Evolutionary conservation across 2,888 invertebrate species (phyloP), one percentile per base, ranked within the genome.

Genomic region (Gisinianus flammeolus): DNA sequence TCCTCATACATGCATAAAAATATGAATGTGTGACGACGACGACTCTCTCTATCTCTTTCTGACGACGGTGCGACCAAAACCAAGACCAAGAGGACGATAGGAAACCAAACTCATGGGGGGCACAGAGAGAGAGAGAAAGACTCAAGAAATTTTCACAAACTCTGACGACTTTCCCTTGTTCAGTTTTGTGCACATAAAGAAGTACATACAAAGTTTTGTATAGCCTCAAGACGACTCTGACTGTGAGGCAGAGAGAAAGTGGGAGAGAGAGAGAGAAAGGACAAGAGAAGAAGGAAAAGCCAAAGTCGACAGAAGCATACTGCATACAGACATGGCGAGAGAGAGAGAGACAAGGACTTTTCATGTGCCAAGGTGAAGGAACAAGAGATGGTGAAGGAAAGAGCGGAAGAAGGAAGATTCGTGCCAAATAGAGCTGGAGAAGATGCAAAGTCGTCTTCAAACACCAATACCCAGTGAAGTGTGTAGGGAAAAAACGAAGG

Each of bases 371-470:
- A 74, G 52, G 66, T 66, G 44, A 74, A n/a, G n/a, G n/a, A n/a
- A n/a, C n/a, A 64, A 33, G 62, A 35, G 22, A 52, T 66, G 31
- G 35, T 26, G 62, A 35, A 28, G 66, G 52, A 54, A 74, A 54
- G 74, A 66, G 52, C 66, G 74, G 74, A 66, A 74, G 66, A 66
- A 66, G 74, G 74, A 74, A 66, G 66, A 74, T 35, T 74, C 66
- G 74, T 74, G 74, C 74, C 66, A 74, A 74, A 74, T 66, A 52
- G 73, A 73, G 73, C 58, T 44, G 74, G 66, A 74, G 66, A 74
- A 74, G 74, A 74, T 66, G 74, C 74, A 74, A 74, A 74, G 66
- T 66, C 74, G 44, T 74, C 35, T 66, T 62, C 73, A 54, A 44
- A 52, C 44, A 52, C 67, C 44, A 64, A 64, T 58, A 31, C 31